Percentiles rank a stretch among this genome's conserved stretches.
These are phyloP conservation scores for Tiphia femorata DNA, from an alignment of 2,888 invertebrate species.

Conservation along the genomic window DNA sequence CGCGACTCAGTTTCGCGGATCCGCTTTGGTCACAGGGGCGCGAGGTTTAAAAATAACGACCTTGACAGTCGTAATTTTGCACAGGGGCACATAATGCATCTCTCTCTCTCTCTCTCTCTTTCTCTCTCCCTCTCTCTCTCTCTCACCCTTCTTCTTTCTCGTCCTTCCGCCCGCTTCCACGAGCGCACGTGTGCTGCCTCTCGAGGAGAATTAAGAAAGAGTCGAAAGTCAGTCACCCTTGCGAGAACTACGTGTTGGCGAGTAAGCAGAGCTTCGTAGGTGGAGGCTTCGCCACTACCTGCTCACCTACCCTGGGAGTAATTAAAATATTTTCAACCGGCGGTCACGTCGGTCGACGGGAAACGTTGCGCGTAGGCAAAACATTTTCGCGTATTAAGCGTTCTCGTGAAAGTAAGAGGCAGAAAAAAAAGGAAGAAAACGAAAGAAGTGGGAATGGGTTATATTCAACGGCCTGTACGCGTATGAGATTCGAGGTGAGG, in stretches of 20 bases:
- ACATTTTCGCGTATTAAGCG: too few species aligned
- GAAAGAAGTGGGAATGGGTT: too few species aligned
- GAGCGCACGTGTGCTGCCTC: too few species aligned
- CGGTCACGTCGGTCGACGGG: too few species aligned
- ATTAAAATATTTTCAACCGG: conserved; percentile 50
- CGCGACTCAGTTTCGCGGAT: not conserved
- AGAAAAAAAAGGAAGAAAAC: too few species aligned
- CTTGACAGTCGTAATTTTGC: conserved; percentile 32
- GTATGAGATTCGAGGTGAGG: not conserved
- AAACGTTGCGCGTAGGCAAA: too few species aligned
- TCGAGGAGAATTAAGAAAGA: conserved; percentile 4
- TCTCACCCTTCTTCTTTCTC: not conserved
- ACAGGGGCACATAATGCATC: not conserved
- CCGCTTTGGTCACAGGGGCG: not conserved
- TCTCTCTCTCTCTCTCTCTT: not conserved
- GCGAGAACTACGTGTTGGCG: too few species aligned
- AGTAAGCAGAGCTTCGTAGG: too few species aligned
- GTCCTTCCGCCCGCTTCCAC: not conserved
- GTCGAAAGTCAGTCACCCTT: conserved; percentile 1
- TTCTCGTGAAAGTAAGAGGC: too few species aligned
- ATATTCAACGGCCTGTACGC: not conserved
- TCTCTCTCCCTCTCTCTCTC: not conserved
- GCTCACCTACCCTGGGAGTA: conserved; percentile 46
- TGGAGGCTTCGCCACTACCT: too few species aligned
- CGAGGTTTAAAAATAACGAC: conserved; percentile 44